phyloP scores from a whole-genome alignment of 1,140 invertebrate genomes.

The Triops cancriformis region DNA sequence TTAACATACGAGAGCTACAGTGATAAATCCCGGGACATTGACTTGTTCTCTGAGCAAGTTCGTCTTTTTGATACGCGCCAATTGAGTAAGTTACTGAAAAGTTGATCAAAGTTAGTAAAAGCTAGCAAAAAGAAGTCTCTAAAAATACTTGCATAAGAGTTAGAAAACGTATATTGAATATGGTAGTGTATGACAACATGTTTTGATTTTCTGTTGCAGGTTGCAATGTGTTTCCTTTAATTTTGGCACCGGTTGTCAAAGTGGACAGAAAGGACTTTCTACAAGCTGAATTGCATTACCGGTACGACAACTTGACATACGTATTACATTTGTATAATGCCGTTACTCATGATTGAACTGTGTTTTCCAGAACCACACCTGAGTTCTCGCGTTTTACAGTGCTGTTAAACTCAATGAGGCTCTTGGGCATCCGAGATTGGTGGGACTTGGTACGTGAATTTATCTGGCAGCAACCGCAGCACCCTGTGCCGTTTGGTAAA shows the following conservation, averaged over 20 bases:
- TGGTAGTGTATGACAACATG: neutral
- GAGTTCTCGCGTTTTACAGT: slow-evolving; percentile 68
- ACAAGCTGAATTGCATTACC: slow-evolving; percentile 75
- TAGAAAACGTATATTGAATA: neutral
- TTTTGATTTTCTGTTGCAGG: neutral
- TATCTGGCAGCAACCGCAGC: slow-evolving; percentile 42
- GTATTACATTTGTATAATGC: neutral
- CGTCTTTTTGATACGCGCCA: slow-evolving; percentile 71
- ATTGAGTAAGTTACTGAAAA: slow-evolving; percentile 37
- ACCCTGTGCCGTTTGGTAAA: neutral
- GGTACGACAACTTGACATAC: slow-evolving; percentile 21
- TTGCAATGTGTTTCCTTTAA: slow-evolving; percentile 80
- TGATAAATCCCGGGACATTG: slow-evolving; percentile 81
- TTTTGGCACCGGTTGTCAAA: slow-evolving; percentile 61
- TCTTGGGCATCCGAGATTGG: slow-evolving; percentile 91
- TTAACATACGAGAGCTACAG: slow-evolving; percentile 74
- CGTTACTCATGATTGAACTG: neutral
- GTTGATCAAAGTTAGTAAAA: too few species aligned
- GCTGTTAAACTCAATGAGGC: slow-evolving; percentile 86
- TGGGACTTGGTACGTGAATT: slow-evolving; percentile 78
- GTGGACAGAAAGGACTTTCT: slow-evolving; percentile 49
- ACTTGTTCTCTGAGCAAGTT: slow-evolving; percentile 87
- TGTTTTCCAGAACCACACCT: slow-evolving; percentile 36
- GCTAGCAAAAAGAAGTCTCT: too few species aligned
- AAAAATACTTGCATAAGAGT: too few species aligned